These are phyloP conservation scores for Nipponacmea schrenckii DNA, from an alignment of 2,888 invertebrate species.

Conservation along the genomic window DNA sequence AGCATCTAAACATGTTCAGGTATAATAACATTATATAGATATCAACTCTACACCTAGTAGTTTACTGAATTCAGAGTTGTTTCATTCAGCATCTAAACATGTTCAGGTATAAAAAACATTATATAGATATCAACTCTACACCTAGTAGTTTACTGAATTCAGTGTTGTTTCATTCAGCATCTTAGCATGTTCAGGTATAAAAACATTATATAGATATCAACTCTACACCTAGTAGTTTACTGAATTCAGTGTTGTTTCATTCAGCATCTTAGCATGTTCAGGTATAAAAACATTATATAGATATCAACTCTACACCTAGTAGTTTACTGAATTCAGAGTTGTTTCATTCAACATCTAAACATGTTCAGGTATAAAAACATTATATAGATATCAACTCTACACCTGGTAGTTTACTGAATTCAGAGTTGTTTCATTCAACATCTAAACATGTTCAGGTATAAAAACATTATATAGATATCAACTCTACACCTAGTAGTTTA, in stretches of 20 bases:
- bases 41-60: slow-evolving; percentile 81
- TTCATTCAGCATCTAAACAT: slow-evolving; percentile 91
- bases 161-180: slow-evolving; percentile 90
- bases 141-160: slow-evolving; percentile 86
- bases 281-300: slow-evolving; percentile 83
- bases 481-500: slow-evolving; percentile 80
- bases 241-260: slow-evolving; percentile 91
- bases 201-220: slow-evolving; percentile 90
- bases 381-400: slow-evolving; percentile 91
- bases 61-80: slow-evolving; percentile 90
- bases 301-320: slow-evolving; percentile 85
- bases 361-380: slow-evolving; percentile 77
- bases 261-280: slow-evolving; percentile 94
- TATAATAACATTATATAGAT: slow-evolving; percentile 86
- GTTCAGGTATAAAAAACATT: slow-evolving; percentile 82
- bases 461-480: slow-evolving; percentile 90
- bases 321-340: slow-evolving; percentile 88
- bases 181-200: slow-evolving; percentile 86
- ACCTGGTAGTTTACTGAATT: slow-evolving; percentile 84
- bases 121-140: slow-evolving; percentile 88
- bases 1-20: slow-evolving; percentile 94
- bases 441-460: slow-evolving; percentile 90
- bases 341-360: slow-evolving; percentile 90
- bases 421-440: slow-evolving; percentile 90
- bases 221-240: slow-evolving; percentile 80